Evolutionary conservation across 2,113 vertebrate species (phyloP), one percentile per base, ranked within the genome.

Genomic region (Datnioides undecimradiatus): DNA sequence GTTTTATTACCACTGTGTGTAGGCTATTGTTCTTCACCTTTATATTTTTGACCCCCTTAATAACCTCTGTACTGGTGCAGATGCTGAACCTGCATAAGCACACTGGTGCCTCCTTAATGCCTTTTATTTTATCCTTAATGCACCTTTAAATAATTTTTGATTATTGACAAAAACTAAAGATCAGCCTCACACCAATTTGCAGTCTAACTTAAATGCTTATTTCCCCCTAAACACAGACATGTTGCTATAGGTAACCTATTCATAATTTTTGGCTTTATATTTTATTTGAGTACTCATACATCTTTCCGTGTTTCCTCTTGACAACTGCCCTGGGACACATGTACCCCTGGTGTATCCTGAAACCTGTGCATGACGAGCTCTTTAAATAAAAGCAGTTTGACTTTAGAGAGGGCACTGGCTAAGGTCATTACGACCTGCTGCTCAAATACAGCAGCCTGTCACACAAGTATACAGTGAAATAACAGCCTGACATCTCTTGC

Each of bases 391-490:
- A 40, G 38, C 1, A 21, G 54, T 57, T 12, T 29, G 46, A 34
- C 52, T 48, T 49, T 43, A 17, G 48, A 31, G 34, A 27, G 25
- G 29, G 31, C 13, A 1, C 14, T 2, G 17, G 59, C 60, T 64
- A 23, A 63, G 69, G 76, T 55, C 68, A 71, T 6, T 11, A 14
- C 5, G 12, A 74, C 70, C 66, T 31, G 33, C 64, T 68, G 72
- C 19, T 77, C 12, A 62, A 36, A 41, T 11, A 2, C 36, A 63
- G 45, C 38, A 71, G 51, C 64, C 3, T 43, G 58, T 62, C 57
- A 57, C 38, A 49, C 7, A 25, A 58, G 38, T 71, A 17, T 55
- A 46, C 17, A 3, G 36, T 3, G 54, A 65, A 76, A 68, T 57
- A 54, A 54, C 59, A 55, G 51, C 34, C 59, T 21, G 45, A 43